Percentiles rank a stretch among this genome's conserved stretches.
These are phyloP conservation scores for Paramuricea clavata DNA, from an alignment of 92 coral and sea anemone species.

Conservation along the genomic window DNA sequence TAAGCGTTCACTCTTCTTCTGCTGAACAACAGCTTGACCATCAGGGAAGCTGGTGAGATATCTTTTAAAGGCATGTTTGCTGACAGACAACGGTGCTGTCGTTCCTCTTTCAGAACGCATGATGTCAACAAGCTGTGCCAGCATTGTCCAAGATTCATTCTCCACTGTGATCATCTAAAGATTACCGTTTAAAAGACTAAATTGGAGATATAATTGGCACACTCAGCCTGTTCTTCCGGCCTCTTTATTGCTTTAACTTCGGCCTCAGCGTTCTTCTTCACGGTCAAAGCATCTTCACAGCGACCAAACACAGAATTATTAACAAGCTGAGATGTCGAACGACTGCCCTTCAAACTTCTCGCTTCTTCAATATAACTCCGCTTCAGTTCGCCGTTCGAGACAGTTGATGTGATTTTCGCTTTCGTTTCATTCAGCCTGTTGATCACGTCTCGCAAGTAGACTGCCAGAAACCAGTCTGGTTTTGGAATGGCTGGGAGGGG, in stretches of 20 bases:
- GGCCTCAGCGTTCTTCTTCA: conserved; percentile 43
- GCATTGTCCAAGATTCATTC: conserved; percentile 48
- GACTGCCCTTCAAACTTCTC: too few relatives aligned
- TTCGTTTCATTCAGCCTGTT: conserved; percentile 16
- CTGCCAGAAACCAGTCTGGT: conserved; percentile 5
- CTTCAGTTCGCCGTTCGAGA: too few relatives aligned
- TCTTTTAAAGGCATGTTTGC: conserved; percentile 40
- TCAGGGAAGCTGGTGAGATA: conserved; percentile 19
- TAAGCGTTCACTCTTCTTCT: conserved; percentile 27
- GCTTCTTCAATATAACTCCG: too few relatives aligned
- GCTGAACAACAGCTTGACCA: not conserved
- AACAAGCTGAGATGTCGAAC: too few relatives aligned
- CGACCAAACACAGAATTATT: too few relatives aligned
- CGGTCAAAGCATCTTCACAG: conserved; percentile 33
- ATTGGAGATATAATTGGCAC: not conserved
- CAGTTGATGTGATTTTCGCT: conserved; percentile 49
- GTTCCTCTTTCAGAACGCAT: conserved; percentile 37
- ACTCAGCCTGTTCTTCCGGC: conserved; percentile 24
- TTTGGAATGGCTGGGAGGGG: conserved; percentile 15
- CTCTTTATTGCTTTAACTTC: conserved; percentile 37
- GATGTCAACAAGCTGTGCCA: conserved; percentile 39
- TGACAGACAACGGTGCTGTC: conserved; percentile 40
- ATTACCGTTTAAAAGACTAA: not conserved
- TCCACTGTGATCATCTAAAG: conserved; percentile 4
- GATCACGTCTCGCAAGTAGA: conserved; percentile 32